Percentiles rank a stretch among this genome's conserved stretches.
Conservation (phyloP, 92 coral and sea anemone species). For the Epizoanthus fatuus region DNA sequence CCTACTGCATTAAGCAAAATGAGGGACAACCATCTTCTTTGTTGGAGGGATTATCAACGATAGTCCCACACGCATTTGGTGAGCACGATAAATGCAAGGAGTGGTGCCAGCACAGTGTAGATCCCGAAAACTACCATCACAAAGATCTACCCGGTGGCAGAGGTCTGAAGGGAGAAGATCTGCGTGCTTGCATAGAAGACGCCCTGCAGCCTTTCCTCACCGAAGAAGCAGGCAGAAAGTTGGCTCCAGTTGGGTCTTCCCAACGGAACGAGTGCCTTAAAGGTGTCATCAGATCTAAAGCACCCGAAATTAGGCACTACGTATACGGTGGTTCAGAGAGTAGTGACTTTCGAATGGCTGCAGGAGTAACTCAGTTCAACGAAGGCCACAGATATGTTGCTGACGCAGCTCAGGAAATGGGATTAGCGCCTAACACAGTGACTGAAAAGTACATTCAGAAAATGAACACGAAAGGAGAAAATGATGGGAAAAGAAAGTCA, state of each 20-base stretch:
- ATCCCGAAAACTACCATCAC: slow-evolving; percentile 53
- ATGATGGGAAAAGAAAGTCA: slow-evolving; percentile 27
- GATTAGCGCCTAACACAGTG: not conserved
- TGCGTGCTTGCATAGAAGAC: slow-evolving; percentile 30
- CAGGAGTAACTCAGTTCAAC: slow-evolving; percentile 49
- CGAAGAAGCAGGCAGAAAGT: slow-evolving; percentile 20
- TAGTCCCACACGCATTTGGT: slow-evolving; percentile 71
- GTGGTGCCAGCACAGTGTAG: slow-evolving; percentile 53
- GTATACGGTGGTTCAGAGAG: slow-evolving; percentile 46
- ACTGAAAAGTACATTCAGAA: not conserved
- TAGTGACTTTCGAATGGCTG: slow-evolving; percentile 50
- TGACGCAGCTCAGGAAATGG: slow-evolving; percentile 5
- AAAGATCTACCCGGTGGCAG: slow-evolving; percentile 53
- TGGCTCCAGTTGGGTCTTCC: slow-evolving; percentile 48
- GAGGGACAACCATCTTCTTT: slow-evolving; percentile 45
- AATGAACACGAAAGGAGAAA: slow-evolving; percentile 24
- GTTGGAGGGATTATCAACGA: slow-evolving; percentile 29
- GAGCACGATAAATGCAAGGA: slow-evolving; percentile 49
- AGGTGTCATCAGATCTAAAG: slow-evolving; percentile 40
- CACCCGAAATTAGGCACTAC: slow-evolving; percentile 59
- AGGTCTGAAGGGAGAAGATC: slow-evolving; percentile 56
- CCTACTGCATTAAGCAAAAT: slow-evolving; percentile 68
- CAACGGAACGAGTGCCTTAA: slow-evolving; percentile 53
- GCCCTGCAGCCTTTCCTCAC: slow-evolving; percentile 36
- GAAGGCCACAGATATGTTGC: slow-evolving; percentile 33